Evolutionary conservation across 2,797 vertebrate genomes (phyloP).

Genomic region (Artibeus lituratus): DNA sequence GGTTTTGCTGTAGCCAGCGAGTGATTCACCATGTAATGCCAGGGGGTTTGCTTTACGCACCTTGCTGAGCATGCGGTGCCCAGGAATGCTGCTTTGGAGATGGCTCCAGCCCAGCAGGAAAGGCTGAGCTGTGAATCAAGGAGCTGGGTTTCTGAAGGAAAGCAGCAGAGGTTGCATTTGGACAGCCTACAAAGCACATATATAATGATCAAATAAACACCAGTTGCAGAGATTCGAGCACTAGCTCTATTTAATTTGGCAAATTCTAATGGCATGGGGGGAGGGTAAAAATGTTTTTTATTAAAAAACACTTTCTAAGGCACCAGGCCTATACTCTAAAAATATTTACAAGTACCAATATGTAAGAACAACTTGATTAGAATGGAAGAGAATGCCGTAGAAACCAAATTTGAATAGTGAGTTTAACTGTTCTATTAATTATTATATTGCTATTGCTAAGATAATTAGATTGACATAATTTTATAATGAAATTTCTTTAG

Average conservation of each 20-base stretch:
- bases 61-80: slow-evolving; percentile 16
- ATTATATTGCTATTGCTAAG: background rate
- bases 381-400: background rate
- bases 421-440: background rate
- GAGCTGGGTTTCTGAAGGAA: slow-evolving; percentile 70
- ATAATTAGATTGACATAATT: background rate
- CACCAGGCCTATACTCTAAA: background rate
- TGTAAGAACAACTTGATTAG: background rate
- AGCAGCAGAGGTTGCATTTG: slow-evolving; percentile 58
- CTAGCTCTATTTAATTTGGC: slow-evolving; percentile 45
- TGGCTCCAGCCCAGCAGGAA: slow-evolving; percentile 67
- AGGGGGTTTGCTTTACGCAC: slow-evolving; percentile 52
- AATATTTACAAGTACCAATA: background rate
- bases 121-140: slow-evolving; percentile 69
- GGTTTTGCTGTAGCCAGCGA: slow-evolving; percentile 2
- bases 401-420: background rate
- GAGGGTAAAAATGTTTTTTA: background rate
- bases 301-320: slow-evolving; percentile 1
- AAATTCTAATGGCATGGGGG: background rate
- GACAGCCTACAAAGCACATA: slow-evolving; percentile 53
- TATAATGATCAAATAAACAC: slow-evolving; percentile 60
- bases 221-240: slow-evolving; percentile 23
- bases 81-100: slow-evolving; percentile 54
- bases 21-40: background rate
- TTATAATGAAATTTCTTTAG: background rate